Evolutionary conservation across 1,140 invertebrate species (phyloP).

Genomic region (Hypothenemus hampei): DNA sequence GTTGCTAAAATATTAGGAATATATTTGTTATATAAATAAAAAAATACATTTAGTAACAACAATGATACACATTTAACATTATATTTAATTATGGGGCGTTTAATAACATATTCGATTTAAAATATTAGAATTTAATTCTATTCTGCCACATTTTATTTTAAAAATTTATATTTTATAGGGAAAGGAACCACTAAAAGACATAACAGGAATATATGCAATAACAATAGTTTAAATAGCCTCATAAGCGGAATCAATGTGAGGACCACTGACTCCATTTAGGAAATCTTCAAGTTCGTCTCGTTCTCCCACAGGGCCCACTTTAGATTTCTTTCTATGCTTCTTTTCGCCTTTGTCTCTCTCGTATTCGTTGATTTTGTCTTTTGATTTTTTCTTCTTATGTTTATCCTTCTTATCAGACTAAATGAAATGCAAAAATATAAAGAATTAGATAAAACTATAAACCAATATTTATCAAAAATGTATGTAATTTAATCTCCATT

Average conservation of each 20-base stretch:
- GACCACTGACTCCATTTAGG: slow-evolving; percentile 52
- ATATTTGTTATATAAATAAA: too few species aligned
- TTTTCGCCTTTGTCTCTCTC: slow-evolving; percentile 42
- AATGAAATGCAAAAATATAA: slow-evolving; percentile 33
- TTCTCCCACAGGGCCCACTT: slow-evolving; percentile 42
- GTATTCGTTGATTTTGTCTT: slow-evolving; percentile 48
- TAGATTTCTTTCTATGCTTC: slow-evolving; percentile 47
- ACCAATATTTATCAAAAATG: not conserved
- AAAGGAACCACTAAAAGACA: too few species aligned
- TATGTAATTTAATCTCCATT: not conserved
- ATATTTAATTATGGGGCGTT: too few species aligned
- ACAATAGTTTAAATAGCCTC: slow-evolving; percentile 57
- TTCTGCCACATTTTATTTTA: too few species aligned
- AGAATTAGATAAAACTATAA: not conserved
- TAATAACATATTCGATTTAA: too few species aligned
- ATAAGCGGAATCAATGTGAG: slow-evolving; percentile 50
- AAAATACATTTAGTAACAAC: too few species aligned
- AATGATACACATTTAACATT: too few species aligned
- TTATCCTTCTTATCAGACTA: slow-evolving; percentile 56
- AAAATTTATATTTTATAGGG: too few species aligned
- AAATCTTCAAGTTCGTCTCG: slow-evolving; percentile 63
- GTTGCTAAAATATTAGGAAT: too few species aligned
- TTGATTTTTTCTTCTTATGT: slow-evolving; percentile 49
- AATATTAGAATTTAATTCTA: too few species aligned
- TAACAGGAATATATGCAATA: not conserved